Conservation (phyloP, 2,888 invertebrate genomes). For the Chymomyza fuscimana region DNA sequence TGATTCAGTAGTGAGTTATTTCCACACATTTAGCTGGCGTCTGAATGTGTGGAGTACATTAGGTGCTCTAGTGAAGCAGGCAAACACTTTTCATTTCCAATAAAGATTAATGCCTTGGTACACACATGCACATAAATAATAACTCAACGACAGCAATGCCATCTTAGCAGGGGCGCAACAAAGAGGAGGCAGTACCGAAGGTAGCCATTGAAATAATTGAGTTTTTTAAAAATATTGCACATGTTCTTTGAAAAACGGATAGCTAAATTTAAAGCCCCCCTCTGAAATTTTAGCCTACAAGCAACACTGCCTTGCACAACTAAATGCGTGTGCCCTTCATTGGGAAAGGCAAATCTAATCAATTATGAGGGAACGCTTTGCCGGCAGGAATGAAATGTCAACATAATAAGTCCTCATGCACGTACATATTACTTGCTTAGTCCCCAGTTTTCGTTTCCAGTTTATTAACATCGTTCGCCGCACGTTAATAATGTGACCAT, state of each 20-base stretch:
- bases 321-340: constrained; percentile 37
- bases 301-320: too few relatives aligned
- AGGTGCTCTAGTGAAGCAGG: constrained; percentile 27
- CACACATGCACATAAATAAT: constrained; percentile 69
- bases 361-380: constrained; percentile 62
- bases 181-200: too few relatives aligned
- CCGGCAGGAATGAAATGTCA: constrained; percentile 57
- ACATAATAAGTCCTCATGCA: constrained; percentile 60
- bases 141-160: constrained; percentile 29
- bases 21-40: background rate
- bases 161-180: too few relatives aligned
- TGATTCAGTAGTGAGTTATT: background rate
- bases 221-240: too few relatives aligned
- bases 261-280: too few relatives aligned
- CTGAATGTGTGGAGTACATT: constrained; percentile 41
- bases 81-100: constrained; percentile 67
- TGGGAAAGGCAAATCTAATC: constrained; percentile 63
- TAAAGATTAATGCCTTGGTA: constrained; percentile 73
- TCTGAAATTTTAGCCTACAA: too few relatives aligned
- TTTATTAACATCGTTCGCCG: constrained; percentile 45
- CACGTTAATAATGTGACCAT: constrained; percentile 37
- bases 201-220: too few relatives aligned
- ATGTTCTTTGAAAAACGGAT: too few relatives aligned
- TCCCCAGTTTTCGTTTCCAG: constrained; percentile 43
- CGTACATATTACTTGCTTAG: constrained; percentile 1